Conservation (phyloP, 2,797 vertebrate species). For the Falco biarmicus region DNA sequence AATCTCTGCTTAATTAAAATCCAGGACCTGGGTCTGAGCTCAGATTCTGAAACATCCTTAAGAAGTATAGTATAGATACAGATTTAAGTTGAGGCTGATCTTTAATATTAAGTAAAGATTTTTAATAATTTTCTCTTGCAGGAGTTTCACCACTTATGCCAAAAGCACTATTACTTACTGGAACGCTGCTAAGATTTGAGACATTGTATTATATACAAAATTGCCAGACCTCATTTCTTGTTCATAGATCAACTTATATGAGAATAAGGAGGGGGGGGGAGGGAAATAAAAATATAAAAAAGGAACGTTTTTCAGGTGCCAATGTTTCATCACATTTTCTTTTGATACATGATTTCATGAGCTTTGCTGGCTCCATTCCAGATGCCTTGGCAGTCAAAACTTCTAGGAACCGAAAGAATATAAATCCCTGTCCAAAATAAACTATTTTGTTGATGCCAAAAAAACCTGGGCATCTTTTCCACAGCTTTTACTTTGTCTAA, state of each 20-base stretch:
- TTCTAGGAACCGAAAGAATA: background rate
- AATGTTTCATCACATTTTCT: slow-evolving; percentile 30
- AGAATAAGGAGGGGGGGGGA: background rate
- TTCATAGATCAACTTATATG: slow-evolving; percentile 23
- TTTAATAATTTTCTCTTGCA: slow-evolving; percentile 13
- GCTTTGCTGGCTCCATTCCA: background rate
- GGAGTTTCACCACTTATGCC: background rate
- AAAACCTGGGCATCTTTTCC: background rate
- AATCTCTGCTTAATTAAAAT: background rate
- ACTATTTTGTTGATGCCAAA: background rate
- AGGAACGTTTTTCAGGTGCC: background rate
- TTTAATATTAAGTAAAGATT: slow-evolving; percentile 15
- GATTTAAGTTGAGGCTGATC: background rate
- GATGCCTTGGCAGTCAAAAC: slow-evolving; percentile 16
- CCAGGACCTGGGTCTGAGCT: background rate
- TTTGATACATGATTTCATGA: background rate
- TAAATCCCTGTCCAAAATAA: slow-evolving; percentile 11
- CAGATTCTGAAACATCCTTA: background rate
- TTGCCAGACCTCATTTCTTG: slow-evolving; percentile 31
- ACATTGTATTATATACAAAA: slow-evolving; percentile 29
- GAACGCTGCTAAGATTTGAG: background rate
- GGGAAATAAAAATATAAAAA: no score
- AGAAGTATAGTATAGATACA: background rate
- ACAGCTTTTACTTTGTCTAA: background rate
- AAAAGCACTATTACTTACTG: background rate